Evolutionary conservation across 64 coral and sea anemone genomes (phyloP).

Genomic region (Pocillopora verrucosa): DNA sequence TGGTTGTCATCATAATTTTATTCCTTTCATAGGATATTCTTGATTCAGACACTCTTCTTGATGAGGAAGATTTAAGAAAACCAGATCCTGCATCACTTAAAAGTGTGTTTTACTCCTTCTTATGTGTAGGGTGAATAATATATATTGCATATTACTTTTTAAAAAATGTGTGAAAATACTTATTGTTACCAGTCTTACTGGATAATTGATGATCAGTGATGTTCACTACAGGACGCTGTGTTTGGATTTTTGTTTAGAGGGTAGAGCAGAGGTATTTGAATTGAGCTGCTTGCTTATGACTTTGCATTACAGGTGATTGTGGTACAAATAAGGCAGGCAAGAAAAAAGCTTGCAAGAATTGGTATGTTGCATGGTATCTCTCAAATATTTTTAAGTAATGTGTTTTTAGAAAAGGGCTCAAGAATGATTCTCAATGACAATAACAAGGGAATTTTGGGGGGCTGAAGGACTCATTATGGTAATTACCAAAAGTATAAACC

Average conservation of each 20-base stretch:
- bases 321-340: constrained; percentile 81
- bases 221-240: not conserved
- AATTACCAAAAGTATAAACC: no score
- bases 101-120: constrained; percentile 61
- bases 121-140: not conserved
- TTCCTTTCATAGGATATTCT: constrained; percentile 74
- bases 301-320: constrained; percentile 72
- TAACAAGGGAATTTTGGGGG: no score
- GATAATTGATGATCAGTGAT: not conserved
- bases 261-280: not conserved
- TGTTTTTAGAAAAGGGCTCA: no score
- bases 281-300: no score
- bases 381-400: no score
- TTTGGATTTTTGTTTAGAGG: no score
- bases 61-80: constrained; percentile 91
- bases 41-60: constrained; percentile 92
- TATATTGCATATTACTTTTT: not conserved
- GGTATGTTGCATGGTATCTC: constrained; percentile 49
- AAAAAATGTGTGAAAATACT: not conserved
- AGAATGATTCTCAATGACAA: no score
- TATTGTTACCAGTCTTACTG: not conserved
- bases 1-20: no score
- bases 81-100: constrained; percentile 94
- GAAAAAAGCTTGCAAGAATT: constrained; percentile 99
- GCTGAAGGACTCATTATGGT: no score